Percentiles rank a stretch among this genome's conserved stretches.
Evolutionary conservation across 2,113 vertebrate species (phyloP).

Genomic region (Hylia prasina): DNA sequence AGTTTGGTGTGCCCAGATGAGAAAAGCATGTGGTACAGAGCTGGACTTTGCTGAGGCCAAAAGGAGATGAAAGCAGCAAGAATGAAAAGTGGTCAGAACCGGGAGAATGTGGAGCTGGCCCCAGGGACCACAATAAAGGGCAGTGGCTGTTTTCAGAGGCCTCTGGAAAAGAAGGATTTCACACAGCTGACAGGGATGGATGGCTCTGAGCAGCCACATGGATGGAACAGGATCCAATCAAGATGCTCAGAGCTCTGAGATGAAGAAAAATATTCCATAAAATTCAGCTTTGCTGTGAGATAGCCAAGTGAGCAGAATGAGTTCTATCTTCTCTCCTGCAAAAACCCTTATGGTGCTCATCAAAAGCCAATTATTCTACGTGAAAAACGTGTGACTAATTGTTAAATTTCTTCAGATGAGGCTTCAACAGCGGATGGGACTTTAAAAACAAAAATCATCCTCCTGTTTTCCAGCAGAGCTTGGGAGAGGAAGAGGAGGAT

Average conservation of each 20-base stretch:
- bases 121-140: neutral
- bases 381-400: neutral
- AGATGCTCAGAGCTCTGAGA: neutral
- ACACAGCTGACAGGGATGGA: neutral
- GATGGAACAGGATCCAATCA: neutral
- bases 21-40: neutral
- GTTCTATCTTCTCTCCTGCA: neutral
- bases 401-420: neutral
- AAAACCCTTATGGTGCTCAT: neutral
- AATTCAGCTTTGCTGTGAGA: neutral
- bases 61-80: slow-evolving; percentile 19
- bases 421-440: neutral
- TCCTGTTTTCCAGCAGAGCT: neutral
- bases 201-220: neutral
- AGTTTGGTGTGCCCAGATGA: neutral
- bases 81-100: neutral
- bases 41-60: neutral
- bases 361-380: neutral
- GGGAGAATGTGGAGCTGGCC: neutral
- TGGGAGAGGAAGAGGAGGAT: neutral
- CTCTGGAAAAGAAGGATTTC: neutral
- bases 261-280: neutral
- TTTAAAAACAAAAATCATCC: neutral
- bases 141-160: neutral
- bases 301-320: neutral